Percentiles rank a stretch among this genome's conserved stretches.
phyloP scores from a whole-genome alignment of 64 coral and sea anemone genomes.

The Dendronephthya gigantea region DNA sequence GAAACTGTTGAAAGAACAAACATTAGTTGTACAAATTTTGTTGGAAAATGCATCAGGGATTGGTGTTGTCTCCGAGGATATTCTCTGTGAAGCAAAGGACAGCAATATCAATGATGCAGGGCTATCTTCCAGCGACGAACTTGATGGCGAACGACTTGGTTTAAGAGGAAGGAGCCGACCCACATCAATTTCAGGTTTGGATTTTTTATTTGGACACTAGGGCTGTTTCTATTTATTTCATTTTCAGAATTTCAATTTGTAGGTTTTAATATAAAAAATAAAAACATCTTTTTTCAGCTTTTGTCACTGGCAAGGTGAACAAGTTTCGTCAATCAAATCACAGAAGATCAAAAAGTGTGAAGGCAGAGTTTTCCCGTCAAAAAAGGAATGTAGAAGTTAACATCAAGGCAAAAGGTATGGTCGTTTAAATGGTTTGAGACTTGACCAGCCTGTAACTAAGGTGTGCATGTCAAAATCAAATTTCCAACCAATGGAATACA shows the following conservation, averaged over 20 bases:
- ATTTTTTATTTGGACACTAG: neutral
- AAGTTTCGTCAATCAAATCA: constrained; percentile 59
- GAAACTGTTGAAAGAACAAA: constrained; percentile 81
- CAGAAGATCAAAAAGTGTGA: constrained; percentile 85
- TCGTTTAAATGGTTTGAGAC: neutral
- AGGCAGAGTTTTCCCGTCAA: constrained; percentile 69
- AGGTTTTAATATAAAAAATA: neutral
- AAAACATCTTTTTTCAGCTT: constrained; percentile 40
- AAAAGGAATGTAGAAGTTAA: constrained; percentile 39
- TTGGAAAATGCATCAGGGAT: constrained; percentile 64
- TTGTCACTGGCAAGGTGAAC: constrained; percentile 75
- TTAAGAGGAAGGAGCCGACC: constrained; percentile 30
- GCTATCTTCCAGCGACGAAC: constrained; percentile 92
- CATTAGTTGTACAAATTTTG: constrained; percentile 58
- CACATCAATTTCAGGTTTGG: constrained; percentile 72
- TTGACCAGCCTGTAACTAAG: neutral
- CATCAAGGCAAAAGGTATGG: constrained; percentile 6
- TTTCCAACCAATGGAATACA: too few relatives aligned
- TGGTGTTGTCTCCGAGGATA: constrained; percentile 64
- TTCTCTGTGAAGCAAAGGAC: constrained; percentile 64
- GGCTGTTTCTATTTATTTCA: too few relatives aligned
- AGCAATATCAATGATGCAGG: constrained; percentile 50
- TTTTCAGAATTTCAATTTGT: too few relatives aligned
- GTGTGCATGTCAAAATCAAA: too few relatives aligned
- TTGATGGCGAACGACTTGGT: constrained; percentile 50